A percentile compares a stretch with the other conserved stretches of the same genome.
Evolutionary conservation across 2,113 vertebrate species (phyloP).

Genomic region (Phylloscopus whistleri): DNA sequence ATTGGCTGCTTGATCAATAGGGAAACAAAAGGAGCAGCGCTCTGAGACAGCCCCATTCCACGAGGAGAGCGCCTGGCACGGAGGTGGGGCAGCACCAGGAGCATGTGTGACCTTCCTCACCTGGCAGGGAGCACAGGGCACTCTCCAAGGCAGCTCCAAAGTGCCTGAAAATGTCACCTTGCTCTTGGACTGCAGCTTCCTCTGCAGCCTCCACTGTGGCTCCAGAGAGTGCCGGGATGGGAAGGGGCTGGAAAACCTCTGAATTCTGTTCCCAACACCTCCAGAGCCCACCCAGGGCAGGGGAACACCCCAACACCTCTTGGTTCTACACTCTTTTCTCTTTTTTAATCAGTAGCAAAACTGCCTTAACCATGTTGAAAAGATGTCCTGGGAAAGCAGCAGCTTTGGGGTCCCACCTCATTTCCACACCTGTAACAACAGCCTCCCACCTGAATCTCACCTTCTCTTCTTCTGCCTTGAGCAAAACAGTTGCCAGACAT

Average conservation of each 20-base stretch:
- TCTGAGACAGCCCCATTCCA: neutral
- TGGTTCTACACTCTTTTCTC: fast-evolving
- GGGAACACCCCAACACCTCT: neutral
- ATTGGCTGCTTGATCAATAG: constrained; percentile 33
- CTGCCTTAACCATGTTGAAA: neutral
- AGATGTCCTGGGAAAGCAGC: neutral
- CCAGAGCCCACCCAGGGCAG: fast-evolving
- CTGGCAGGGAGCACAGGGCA: neutral
- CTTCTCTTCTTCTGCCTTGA: neutral
- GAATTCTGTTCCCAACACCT: neutral
- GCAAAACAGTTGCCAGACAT: neutral
- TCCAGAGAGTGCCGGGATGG: fast-evolving
- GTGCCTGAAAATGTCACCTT: neutral
- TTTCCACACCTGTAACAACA: neutral
- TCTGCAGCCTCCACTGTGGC: neutral
- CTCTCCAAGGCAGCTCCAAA: neutral
- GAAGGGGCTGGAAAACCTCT: neutral
- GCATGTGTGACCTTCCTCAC: neutral
- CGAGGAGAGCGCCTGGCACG: neutral
- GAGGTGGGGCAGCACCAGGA: neutral
- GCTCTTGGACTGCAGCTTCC: neutral
- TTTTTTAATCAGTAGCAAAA: neutral
- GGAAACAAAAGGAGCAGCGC: neutral
- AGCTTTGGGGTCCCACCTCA: neutral
- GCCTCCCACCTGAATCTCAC: neutral